Percentiles rank a stretch among this genome's conserved stretches.
These are phyloP conservation scores for Perccottus glenii DNA, from an alignment of 2,113 vertebrate genomes.

Conservation along the genomic window DNA sequence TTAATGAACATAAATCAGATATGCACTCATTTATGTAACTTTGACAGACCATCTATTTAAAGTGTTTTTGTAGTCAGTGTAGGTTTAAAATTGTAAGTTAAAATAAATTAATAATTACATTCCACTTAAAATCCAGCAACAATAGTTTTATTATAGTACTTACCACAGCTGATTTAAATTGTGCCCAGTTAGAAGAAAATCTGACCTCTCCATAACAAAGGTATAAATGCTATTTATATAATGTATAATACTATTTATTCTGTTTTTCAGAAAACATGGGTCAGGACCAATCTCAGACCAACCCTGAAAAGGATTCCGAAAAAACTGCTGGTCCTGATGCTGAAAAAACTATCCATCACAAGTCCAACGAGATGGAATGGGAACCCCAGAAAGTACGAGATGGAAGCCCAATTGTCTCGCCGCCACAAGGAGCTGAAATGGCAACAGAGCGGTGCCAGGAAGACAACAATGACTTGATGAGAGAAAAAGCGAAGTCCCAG, in stretches of 20 bases:
- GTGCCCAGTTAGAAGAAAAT: too few species aligned
- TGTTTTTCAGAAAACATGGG: constrained; percentile 75
- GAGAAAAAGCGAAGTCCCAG: constrained; percentile 13
- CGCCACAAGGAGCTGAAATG: neutral
- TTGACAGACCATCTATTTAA: too few species aligned
- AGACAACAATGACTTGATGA: constrained; percentile 4
- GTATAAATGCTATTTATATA: neutral
- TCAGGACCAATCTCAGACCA: constrained; percentile 75
- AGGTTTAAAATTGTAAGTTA: too few species aligned
- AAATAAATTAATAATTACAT: too few species aligned
- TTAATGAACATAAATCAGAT: too few species aligned
- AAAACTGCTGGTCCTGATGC: neutral
- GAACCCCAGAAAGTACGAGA: constrained; percentile 8
- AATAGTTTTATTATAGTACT: too few species aligned
- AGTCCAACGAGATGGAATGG: constrained; percentile 8
- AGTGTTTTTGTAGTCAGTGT: too few species aligned
- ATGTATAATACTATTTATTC: neutral
- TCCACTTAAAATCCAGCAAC: too few species aligned
- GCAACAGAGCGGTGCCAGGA: constrained; percentile 33
- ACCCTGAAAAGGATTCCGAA: constrained; percentile 20
- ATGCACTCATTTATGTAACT: too few species aligned
- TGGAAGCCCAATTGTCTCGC: constrained; percentile 14
- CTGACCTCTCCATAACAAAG: neutral
- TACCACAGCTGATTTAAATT: too few species aligned
- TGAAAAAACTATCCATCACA: neutral